A percentile compares a stretch with the other conserved stretches of the same genome.
These are phyloP conservation scores for Shargacucullia verbasci DNA, from an alignment of 2,888 invertebrate species.

Conservation along the genomic window DNA sequence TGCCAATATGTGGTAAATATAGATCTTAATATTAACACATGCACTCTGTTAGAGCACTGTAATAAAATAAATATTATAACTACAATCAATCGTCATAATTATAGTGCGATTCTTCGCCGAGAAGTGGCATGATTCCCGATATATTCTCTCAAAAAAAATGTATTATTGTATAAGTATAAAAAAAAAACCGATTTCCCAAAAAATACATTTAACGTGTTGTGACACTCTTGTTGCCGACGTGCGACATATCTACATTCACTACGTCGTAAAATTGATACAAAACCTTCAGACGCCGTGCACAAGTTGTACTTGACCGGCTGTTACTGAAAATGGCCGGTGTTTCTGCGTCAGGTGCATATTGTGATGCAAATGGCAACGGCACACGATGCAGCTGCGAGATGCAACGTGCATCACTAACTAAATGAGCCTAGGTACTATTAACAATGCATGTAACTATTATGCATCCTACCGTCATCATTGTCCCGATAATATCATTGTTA, in stretches of 20 bases:
- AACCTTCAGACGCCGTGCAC: conserved; percentile 35
- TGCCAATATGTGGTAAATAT: too few species aligned
- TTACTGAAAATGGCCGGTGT: conserved; percentile 25
- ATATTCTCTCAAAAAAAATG: too few species aligned
- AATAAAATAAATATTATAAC: too few species aligned
- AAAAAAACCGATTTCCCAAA: too few species aligned
- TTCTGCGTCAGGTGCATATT: conserved; percentile 44
- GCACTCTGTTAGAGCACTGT: too few species aligned
- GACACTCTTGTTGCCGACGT: too few species aligned
- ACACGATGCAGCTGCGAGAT: conserved; percentile 35
- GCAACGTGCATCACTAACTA: conserved; percentile 31
- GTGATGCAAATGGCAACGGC: conserved; percentile 48
- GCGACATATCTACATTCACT: conserved; percentile 6
- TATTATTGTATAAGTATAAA: too few species aligned
- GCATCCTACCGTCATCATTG: conserved; percentile 28
- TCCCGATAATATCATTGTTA: conserved; percentile 20
- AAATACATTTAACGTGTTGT: too few species aligned
- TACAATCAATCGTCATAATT: too few species aligned
- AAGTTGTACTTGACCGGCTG: conserved; percentile 41
- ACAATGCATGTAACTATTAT: conserved; percentile 25
- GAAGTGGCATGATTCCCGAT: too few species aligned
- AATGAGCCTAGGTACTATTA: conserved; percentile 16
- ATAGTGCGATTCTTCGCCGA: too few species aligned
- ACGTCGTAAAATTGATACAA: conserved; percentile 17
- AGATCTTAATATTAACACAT: too few species aligned